Evolutionary conservation across 2,797 vertebrate genomes (phyloP), one percentile per base, ranked within the genome.

Genomic region (Sphenopsis melanotis): DNA sequence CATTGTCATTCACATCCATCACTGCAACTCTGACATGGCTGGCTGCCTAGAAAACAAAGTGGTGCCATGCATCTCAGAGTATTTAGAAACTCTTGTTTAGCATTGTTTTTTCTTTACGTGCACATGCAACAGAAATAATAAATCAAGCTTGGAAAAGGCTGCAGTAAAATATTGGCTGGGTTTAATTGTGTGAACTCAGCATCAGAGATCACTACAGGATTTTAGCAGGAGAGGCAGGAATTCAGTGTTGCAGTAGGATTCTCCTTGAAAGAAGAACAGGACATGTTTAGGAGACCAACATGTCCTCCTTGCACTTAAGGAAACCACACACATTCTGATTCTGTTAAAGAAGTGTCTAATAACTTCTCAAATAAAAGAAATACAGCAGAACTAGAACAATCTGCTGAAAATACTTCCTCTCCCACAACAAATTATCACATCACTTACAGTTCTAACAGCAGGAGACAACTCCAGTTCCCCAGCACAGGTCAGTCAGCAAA

Each of bases 1-100:
- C 93, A 24, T 97, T 97, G 37, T 97, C 97, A 23, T 97, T 97
- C 85, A 93, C 79, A 83, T 97, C 97, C 77, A 88, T 55, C 86
- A 97, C 93, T 15, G 87, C 34, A 55, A 97, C 63, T 22, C 75
- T 68, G 39, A 97, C 79, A 3, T 26, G 20, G 69, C 66, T 87
- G 29, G 69, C 64, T 63, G 80, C 66, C 97, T 97, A 36, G 46
- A 93, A 97, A 90, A 93, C 18, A 92, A 65, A 92, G 81, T 2
- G 12, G 32, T 79, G 76, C 65, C 12, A 8, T 52, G 65, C 20
- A 41, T 59, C 68, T 95, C 30, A 70, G 34, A 42, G 36, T 12
- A 7, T 39, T 92, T 49, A 66, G 32, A 59, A 66, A 23, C n/a
- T 53, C 34, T 60, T 30, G 4, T 16, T 83, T 77, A 74, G 29